Base-by-base conservation (phyloP, 2,797 vertebrate genomes). In the Spinus olivaceus region DNA sequence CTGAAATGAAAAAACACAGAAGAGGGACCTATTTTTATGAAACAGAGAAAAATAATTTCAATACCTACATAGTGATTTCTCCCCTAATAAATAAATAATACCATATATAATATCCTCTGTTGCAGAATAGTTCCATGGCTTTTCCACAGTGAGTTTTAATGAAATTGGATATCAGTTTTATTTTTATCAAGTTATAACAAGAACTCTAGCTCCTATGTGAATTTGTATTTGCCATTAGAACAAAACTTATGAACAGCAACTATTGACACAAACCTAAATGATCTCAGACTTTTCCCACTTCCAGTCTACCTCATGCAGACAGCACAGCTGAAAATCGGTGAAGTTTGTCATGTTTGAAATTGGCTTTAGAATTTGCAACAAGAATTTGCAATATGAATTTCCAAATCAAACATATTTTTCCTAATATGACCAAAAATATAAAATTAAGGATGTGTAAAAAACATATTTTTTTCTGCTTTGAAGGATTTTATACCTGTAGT, bases 131-230 rank as follows among this genome's bases (percentile, higher is more conserved):
- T 88, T 90, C 35, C 35, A 14, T 2, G 7, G 28, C 64, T 85
- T 92, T 90, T 92, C 46, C 59, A 33, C 18, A 3, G 35, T 60
- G 35, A 61, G 20, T 61, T 88, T 92, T 92, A 89, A 72, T 96
- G 86, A 86, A 95, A 84, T 20, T 90, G 49, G 30, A 5, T 95
- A 90, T 81, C 69, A 37, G 24, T 89, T 93, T 90, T 56, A 37
- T 76, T 91, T 73, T 85, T 78, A 72, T 88, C 73, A 46, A 35
- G 28, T 90, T 79, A 15, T 51, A 79, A 77, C 42, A 84, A 59
- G 81, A 96, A 57, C 9, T 44, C n/a, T 4, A 6, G 4, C 27
- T 92, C 56, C 60, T 76, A 0, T 23, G 53, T 41, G 59, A 64
- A 70, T 88, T 90, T 30, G 2, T 94, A 56, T 94, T 90, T 86